These are phyloP conservation scores for Eueides isabella DNA, from an alignment of 1,140 invertebrate species.

Conservation along the genomic window DNA sequence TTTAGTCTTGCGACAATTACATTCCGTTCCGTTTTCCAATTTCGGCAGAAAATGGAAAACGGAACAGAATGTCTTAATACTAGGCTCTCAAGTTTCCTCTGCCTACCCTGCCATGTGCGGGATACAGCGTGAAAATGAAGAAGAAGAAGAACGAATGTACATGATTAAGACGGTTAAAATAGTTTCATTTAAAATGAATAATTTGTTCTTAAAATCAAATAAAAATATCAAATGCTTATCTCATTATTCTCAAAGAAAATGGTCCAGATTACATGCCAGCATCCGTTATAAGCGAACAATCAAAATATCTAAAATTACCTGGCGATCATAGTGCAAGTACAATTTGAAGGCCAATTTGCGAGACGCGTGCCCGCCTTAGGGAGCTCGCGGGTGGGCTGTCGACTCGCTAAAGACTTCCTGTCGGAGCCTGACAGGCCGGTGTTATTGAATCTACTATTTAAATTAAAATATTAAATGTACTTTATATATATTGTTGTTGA, in stretches of 20 bases:
- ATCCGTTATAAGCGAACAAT: slow-evolving; percentile 43
- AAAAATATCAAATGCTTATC: background rate
- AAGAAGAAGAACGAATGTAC: too few species aligned
- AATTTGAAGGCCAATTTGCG: slow-evolving; percentile 58
- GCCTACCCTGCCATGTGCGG: too few species aligned
- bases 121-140: too few species aligned
- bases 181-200: too few species aligned
- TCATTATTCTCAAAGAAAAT: background rate
- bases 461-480: slow-evolving; percentile 6
- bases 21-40: too few species aligned
- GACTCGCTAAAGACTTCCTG: slow-evolving; percentile 64
- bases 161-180: too few species aligned
- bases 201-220: background rate
- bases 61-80: too few species aligned
- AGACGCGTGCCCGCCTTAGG: slow-evolving; percentile 65
- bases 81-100: too few species aligned
- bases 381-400: slow-evolving; percentile 61
- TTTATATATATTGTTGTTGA: background rate
- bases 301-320: slow-evolving; percentile 44
- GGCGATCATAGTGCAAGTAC: slow-evolving; percentile 54
- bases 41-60: too few species aligned
- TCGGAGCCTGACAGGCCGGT: slow-evolving; percentile 57
- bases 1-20: too few species aligned
- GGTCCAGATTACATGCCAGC: slow-evolving; percentile 30
- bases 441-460: slow-evolving; percentile 38